phyloP scores from a whole-genome alignment of 2,888 invertebrate genomes.

The Abrostola triplasia region DNA sequence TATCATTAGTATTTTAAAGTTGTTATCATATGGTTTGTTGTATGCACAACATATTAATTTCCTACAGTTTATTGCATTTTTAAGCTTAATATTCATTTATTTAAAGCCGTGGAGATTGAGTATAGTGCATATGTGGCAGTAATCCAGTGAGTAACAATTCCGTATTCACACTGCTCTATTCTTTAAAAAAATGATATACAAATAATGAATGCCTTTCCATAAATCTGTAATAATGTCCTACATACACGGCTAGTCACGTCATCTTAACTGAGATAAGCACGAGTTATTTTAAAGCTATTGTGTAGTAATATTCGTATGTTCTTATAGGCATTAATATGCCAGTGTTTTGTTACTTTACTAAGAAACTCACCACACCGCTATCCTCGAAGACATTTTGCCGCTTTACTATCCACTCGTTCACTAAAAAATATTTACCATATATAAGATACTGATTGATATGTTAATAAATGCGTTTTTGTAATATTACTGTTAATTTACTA shows the following conservation, averaged over 20 bases:
- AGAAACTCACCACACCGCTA: slow-evolving; percentile 49
- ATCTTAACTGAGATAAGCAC: slow-evolving; percentile 13
- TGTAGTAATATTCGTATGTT: slow-evolving; percentile 6
- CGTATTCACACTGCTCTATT: too few species aligned
- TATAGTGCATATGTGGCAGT: too few species aligned
- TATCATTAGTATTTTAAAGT: too few species aligned
- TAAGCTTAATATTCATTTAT: too few species aligned
- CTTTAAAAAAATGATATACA: too few species aligned
- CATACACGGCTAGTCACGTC: neutral
- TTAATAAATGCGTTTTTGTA: slow-evolving; percentile 21
- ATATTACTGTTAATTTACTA: slow-evolving; percentile 13
- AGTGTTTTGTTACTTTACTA: slow-evolving; percentile 20
- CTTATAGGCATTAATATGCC: neutral
- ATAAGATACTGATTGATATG: slow-evolving; percentile 41
- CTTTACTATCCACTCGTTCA: slow-evolving; percentile 11
- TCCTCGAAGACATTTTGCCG: slow-evolving; percentile 36
- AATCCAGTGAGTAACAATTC: too few species aligned
- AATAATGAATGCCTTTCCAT: slow-evolving; percentile 3
- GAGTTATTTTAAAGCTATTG: neutral
- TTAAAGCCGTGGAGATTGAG: too few species aligned
- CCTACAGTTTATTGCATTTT: too few species aligned
- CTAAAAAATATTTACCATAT: slow-evolving; percentile 23
- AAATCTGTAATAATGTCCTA: slow-evolving; percentile 17
- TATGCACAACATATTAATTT: too few species aligned
- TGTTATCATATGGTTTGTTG: too few species aligned